phyloP scores from a whole-genome alignment of 2,888 invertebrate species.

The Eristalinus aeneus region DNA sequence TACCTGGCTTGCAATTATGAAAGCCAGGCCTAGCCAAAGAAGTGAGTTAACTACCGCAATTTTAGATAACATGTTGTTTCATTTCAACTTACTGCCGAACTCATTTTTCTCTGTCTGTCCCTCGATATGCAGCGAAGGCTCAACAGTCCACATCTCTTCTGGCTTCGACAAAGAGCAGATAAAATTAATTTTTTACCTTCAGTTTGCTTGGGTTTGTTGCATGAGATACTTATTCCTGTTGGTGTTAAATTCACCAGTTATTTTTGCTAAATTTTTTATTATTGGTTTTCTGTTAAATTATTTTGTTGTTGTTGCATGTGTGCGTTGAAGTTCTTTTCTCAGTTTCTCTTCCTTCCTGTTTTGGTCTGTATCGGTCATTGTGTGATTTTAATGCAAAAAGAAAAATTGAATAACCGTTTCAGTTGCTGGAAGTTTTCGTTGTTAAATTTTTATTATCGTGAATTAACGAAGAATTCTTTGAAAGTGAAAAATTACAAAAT shows the following conservation, averaged over 20 bases:
- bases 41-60: not conserved
- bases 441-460: too few species aligned
- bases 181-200: conserved; percentile 1
- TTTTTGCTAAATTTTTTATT: not conserved
- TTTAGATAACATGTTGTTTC: not conserved
- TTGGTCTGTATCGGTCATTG: not conserved
- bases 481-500: too few species aligned
- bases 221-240: not conserved
- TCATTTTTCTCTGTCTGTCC: conserved; percentile 9
- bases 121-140: not conserved
- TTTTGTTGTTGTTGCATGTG: not conserved
- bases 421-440: too few species aligned
- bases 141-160: not conserved
- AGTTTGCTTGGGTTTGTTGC: conserved; percentile 31
- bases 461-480: too few species aligned
- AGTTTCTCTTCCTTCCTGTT: not conserved
- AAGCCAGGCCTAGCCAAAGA: conserved; percentile 27
- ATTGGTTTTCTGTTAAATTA: not conserved
- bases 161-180: not conserved
- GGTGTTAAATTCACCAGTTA: not conserved
- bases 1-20: conserved; percentile 3
- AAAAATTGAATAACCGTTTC: not conserved
- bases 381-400: not conserved
- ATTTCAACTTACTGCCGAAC: not conserved
- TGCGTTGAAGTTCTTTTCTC: not conserved